Evolutionary conservation across 2,888 invertebrate genomes (phyloP), one percentile per base, ranked within the genome.

Genomic region (Meandrusa payeni): DNA sequence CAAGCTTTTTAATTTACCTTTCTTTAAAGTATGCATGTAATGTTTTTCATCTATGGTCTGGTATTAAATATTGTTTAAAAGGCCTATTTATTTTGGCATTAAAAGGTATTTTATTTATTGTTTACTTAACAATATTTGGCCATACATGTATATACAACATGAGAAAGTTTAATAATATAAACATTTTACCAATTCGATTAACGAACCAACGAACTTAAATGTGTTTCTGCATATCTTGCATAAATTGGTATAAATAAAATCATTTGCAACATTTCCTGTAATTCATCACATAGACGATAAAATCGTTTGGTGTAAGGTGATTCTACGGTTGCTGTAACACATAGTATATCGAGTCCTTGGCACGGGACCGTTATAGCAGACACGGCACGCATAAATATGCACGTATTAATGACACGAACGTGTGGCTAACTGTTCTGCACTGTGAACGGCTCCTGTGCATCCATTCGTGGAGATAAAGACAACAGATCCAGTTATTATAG

Each of bases 371-470:
- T 83, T 86, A 85, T 50, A 56, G 54, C 55, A 75, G 73, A 75
- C 82, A 76, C 73, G 85, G 65, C 69, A 74, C 72, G 86, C 85
- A 85, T 86, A 83, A 82, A 77, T 85, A 83, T 85, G 75, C 78
- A 77, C 70, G 70, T 78, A 75, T 74, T 77, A 79, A 73, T 78
- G 72, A 73, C 77, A 77, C 73, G 75, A 75, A 74, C 67, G 75
- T 78, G 72, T 68, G 64, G 61, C 59, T 83, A 85, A 86, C 85
- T 79, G 86, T 85, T 79, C 69, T 63, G 59, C 74, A 61, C 69
- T 73, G 76, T 75, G 74, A 56, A 61, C 50, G 50, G 57, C 64
- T 69, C 64, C 69, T 54, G 57, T 49, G 52, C 58, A 57, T 47
- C 54, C 51, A 54, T 50, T 54, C 55, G 57, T 52, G 57, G 46